Evolutionary conservation across 2,888 invertebrate species (phyloP).

Genomic region (Eulithis testata): DNA sequence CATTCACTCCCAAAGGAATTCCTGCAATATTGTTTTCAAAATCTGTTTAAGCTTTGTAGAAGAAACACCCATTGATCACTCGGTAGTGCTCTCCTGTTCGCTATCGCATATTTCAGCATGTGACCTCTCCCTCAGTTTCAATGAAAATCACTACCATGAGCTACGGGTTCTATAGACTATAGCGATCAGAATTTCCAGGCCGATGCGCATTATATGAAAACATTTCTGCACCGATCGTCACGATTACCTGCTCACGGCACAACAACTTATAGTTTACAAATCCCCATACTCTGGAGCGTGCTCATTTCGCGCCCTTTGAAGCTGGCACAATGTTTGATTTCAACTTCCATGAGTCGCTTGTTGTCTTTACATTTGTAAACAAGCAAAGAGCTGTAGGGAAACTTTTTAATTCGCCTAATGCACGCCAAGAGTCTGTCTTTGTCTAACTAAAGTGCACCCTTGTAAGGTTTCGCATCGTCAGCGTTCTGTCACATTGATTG

Average conservation of each 20-base stretch:
- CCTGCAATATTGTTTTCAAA: constrained; percentile 1
- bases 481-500: constrained; percentile 72
- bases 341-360: constrained; percentile 65
- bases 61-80: neutral
- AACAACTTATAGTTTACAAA: constrained; percentile 62
- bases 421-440: constrained; percentile 71
- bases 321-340: constrained; percentile 73
- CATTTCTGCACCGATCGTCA: constrained; percentile 69
- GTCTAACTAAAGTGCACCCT: constrained; percentile 73
- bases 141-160: constrained; percentile 1
- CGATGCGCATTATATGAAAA: constrained; percentile 64
- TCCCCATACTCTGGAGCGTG: constrained; percentile 72
- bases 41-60: neutral
- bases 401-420: constrained; percentile 84
- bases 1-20: neutral
- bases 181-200: constrained; percentile 49
- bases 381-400: constrained; percentile 71
- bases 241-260: constrained; percentile 67
- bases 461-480: constrained; percentile 64
- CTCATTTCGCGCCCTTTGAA: constrained; percentile 76
- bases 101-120: neutral
- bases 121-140: neutral
- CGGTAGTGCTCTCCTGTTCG: neutral
- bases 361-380: constrained; percentile 67
- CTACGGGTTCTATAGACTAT: constrained; percentile 32